phyloP scores from a whole-genome alignment of 2,797 vertebrate species.

The Poecile montanus region DNA sequence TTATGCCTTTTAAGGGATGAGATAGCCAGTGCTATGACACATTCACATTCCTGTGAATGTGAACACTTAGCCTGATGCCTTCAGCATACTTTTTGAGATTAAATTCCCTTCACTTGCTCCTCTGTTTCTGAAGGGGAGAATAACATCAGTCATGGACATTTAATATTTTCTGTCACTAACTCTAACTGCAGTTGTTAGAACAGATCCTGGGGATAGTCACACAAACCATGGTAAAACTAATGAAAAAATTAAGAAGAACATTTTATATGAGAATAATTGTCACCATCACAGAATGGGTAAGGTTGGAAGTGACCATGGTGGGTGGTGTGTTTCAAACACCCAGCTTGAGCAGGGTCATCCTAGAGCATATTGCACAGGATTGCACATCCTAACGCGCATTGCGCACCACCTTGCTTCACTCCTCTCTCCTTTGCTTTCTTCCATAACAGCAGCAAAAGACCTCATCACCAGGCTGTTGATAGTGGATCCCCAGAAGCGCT shows the following conservation, averaged over 20 bases:
- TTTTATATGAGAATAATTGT: not conserved
- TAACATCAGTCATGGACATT: not conserved
- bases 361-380: too few relatives aligned
- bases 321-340: not conserved
- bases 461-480: constrained; percentile 88
- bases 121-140: not conserved
- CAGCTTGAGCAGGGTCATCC: not conserved
- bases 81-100: not conserved
- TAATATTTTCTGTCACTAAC: not conserved
- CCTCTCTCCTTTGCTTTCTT: not conserved
- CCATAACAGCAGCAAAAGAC: constrained; percentile 86
- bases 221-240: not conserved
- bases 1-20: not conserved
- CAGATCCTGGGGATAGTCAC: not conserved
- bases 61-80: not conserved
- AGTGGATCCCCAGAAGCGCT: constrained; percentile 84
- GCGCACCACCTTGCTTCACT: not conserved
- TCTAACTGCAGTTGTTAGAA: not conserved
- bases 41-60: not conserved
- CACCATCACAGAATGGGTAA: not conserved
- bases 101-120: not conserved
- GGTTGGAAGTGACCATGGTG: not conserved
- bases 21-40: not conserved
- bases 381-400: not conserved
- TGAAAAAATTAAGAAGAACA: not conserved